These are phyloP conservation scores for Rhinella marina DNA, from an alignment of 2,797 vertebrate species.

Conservation along the genomic window DNA sequence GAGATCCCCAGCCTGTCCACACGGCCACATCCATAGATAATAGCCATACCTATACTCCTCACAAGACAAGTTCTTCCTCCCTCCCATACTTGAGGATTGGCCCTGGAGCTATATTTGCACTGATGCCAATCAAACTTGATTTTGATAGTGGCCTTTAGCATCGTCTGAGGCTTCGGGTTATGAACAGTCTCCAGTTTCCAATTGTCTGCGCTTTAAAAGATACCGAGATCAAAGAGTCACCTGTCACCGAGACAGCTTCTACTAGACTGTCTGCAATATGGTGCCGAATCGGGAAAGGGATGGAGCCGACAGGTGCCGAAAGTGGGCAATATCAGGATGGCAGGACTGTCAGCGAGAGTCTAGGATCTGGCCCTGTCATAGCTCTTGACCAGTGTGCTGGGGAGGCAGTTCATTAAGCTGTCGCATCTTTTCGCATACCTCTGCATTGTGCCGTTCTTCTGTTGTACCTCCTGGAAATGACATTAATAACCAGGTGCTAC, in stretches of 20 bases:
- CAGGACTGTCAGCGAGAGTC: too few relatives aligned
- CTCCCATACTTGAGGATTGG: neutral
- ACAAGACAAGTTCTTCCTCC: too few relatives aligned
- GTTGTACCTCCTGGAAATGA: too few relatives aligned
- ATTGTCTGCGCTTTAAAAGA: neutral
- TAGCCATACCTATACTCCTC: neutral
- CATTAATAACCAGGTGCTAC: too few relatives aligned
- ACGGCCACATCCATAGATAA: neutral
- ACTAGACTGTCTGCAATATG: neutral
- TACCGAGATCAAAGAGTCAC: neutral
- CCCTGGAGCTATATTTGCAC: neutral
- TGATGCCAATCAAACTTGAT: neutral
- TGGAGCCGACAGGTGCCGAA: neutral
- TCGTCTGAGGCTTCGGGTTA: neutral
- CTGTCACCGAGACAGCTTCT: slow-evolving; percentile 11
- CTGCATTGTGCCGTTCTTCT: too few relatives aligned
- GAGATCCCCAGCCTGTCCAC: neutral
- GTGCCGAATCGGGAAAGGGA: neutral
- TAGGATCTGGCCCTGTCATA: too few relatives aligned
- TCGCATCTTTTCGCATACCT: too few relatives aligned
- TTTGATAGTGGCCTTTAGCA: neutral
- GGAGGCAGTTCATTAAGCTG: too few relatives aligned
- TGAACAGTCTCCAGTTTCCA: neutral
- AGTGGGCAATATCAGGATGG: neutral
- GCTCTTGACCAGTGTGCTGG: too few relatives aligned